These are phyloP conservation scores for Ctenosaura bakeri DNA, from an alignment of 2,797 vertebrate genomes.

Conservation along the genomic window DNA sequence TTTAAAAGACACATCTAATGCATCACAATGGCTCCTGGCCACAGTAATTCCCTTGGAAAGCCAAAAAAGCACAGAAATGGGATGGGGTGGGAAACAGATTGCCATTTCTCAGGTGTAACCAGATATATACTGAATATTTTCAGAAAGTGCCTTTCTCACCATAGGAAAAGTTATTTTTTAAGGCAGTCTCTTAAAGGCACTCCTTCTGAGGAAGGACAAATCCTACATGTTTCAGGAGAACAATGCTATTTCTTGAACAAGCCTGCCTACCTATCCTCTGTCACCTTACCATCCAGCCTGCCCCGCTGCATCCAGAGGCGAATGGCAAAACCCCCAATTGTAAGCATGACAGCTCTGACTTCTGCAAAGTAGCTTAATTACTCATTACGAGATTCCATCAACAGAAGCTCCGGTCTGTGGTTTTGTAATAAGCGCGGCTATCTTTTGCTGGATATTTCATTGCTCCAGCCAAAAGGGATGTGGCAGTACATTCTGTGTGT, in stretches of 20 bases:
- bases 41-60: constrained; percentile 27
- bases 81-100: neutral
- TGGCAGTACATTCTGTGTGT: constrained; percentile 77
- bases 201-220: constrained; percentile 35
- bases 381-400: constrained; percentile 84
- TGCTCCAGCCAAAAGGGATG: constrained; percentile 86
- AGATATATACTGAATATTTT: constrained; percentile 46
- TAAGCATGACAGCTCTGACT: constrained; percentile 78
- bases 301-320: constrained; percentile 77
- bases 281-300: constrained; percentile 76
- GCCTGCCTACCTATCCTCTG: constrained; percentile 69
- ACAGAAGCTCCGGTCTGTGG: constrained; percentile 81
- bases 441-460: constrained; percentile 80
- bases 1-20: neutral
- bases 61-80: neutral
- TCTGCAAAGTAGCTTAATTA: constrained; percentile 83
- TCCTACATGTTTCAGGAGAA: constrained; percentile 47
- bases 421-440: constrained; percentile 84
- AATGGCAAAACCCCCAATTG: constrained; percentile 76
- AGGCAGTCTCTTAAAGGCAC: constrained; percentile 66
- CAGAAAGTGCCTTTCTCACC: constrained; percentile 59
- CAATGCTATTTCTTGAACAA: constrained; percentile 72
- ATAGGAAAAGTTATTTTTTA: constrained; percentile 60
- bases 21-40: neutral
- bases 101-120: constrained; percentile 53